Evolutionary conservation across 2,888 invertebrate species (phyloP), one percentile per base, ranked within the genome.

Genomic region (Chironomus riparius): DNA sequence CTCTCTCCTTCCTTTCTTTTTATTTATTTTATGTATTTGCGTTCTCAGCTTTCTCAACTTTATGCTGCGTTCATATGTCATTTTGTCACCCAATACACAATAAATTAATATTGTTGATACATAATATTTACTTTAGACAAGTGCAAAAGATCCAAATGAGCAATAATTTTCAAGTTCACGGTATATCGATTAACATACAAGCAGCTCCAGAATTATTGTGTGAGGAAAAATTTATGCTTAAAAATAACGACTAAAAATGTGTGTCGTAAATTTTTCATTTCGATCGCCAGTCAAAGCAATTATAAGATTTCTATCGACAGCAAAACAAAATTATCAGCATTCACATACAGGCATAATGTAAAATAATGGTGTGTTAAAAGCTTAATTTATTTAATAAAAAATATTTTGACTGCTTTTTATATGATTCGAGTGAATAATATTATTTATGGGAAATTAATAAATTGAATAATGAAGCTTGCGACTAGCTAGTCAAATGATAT

Each of bases 341-440:
- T 21, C 38, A 68, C 24, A 68, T 12, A 15, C 68, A 3, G 21
- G 38, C 38, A 28, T 7, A 7, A 7, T 18, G n/a, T 65, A 13
- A 13, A 65, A 18, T 21, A 70, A 48, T 48, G 22, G 71, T 56
- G 61, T 47, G 72, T 50, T 72, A 72, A 72, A 72, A 62, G 56
- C 24, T 72, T 72, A 72, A 61, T 72, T 72, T 72, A 72, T 72
- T 72, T 62, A 71, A 24, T 56, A 71, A 71, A 62, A 72, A 72
- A 72, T 72, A 72, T 72, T 72, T 72, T 72, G 72, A 72, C 72
- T 72, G 28, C 50, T 24, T 68, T 68, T 68, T 13, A 21, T 68
- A 38, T 38, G 7, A 38, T 68, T 15, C 70, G 47, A 56, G 38
- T 62, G 61, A 72, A 28, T 61, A 24, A 47, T 72, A 72, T 72